Evolutionary conservation across 2,888 invertebrate species (phyloP).

Genomic region (Xestia rhomboidea): DNA sequence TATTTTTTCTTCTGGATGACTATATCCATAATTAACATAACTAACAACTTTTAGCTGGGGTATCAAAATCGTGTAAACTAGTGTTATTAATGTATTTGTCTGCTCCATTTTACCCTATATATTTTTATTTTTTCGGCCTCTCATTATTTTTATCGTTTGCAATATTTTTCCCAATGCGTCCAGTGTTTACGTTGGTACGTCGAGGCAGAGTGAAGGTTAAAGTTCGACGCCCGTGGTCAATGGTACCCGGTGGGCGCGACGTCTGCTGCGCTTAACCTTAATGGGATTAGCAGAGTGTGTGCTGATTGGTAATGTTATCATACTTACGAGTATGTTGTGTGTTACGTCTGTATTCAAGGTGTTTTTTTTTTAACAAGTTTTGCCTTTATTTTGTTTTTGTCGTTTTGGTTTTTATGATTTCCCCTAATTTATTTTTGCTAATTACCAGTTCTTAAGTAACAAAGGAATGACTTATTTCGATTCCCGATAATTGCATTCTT

Average conservation of each 20-base stretch:
- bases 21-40: not conserved
- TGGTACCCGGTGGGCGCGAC: conserved; percentile 65
- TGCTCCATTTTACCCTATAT: not conserved
- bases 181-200: conserved; percentile 48
- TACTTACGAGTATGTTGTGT: conserved; percentile 13
- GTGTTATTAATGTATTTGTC: not conserved
- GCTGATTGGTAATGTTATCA: conserved; percentile 46
- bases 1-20: no score
- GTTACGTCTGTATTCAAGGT: not conserved
- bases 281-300: conserved; percentile 55
- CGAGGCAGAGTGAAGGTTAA: conserved; percentile 70
- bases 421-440: no score
- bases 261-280: conserved; percentile 43
- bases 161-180: conserved; percentile 53
- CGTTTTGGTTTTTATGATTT: no score
- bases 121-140: not conserved
- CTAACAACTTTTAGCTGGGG: not conserved
- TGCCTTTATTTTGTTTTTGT: not conserved
- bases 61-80: not conserved
- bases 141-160: not conserved
- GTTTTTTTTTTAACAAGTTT: not conserved
- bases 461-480: no score
- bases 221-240: conserved; percentile 68
- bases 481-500: not conserved
- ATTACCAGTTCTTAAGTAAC: not conserved